These are phyloP conservation scores for Phyllostomus discolor DNA, from an alignment of 2,113 vertebrate genomes.

Conservation along the genomic window DNA sequence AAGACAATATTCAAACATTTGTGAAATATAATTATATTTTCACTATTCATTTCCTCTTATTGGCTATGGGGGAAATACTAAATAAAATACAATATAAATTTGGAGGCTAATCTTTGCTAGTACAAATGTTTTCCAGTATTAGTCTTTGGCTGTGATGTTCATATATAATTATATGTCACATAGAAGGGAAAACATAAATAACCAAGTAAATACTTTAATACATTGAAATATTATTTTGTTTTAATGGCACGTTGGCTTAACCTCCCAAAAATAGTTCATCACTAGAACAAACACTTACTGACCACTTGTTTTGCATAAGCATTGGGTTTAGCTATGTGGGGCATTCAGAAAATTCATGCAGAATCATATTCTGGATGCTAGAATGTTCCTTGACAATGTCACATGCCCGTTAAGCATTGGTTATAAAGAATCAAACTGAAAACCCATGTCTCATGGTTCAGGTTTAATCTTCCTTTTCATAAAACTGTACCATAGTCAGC, in stretches of 20 bases:
- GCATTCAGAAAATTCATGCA: background rate
- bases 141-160: background rate
- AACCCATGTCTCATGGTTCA: background rate
- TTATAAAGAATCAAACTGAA: background rate
- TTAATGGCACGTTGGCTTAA: background rate
- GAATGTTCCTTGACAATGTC: background rate
- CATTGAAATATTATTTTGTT: conserved; percentile 13
- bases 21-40: conserved; percentile 44
- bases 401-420: background rate
- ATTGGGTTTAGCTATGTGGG: background rate
- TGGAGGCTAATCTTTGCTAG: conserved; percentile 46
- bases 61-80: conserved; percentile 49
- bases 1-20: conserved; percentile 8
- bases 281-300: background rate
- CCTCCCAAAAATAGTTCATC: background rate
- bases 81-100: conserved; percentile 36
- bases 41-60: conserved; percentile 40
- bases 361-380: background rate
- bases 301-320: background rate
- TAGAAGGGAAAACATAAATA: background rate
- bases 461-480: background rate
- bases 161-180: background rate
- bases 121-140: conserved; percentile 18
- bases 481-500: background rate
- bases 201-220: conserved; percentile 21